Evolutionary conservation across 2,888 invertebrate species (phyloP), one percentile per base, ranked within the genome.

Genomic region (Nemoura dubitans): DNA sequence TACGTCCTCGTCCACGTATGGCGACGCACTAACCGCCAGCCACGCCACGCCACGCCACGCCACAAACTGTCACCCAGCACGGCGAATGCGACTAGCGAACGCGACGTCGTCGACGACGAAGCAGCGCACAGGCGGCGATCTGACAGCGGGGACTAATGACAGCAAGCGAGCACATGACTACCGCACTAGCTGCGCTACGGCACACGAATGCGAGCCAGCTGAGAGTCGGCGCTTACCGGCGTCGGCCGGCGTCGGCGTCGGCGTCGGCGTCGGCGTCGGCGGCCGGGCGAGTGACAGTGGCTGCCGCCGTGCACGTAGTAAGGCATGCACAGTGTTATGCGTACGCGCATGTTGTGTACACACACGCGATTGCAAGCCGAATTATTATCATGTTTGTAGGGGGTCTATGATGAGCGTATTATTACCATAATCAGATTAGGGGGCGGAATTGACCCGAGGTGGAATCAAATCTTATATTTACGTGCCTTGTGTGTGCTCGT

Each of bases 401-500:
- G 6, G n/a, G n/a, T n/a, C n/a, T n/a, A n/a, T 59, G 59, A 59
- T 59, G 59, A 59, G 59, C 59, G 3, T 59, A 21, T 59, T 59
- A 59, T 59, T 59, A 59, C 59, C 59, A 59, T 59, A 59, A 59
- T 59, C 59, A 59, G 59, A 59, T 59, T 59, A 59, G 59, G 59
- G 59, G 59, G 16, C 2, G 14, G 59, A 21, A 59, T 21, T 59
- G 59, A 59, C 59, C 59, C 59, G 14, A 7, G 21, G 59, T 14
- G 14, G 59, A 21, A 59, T 21, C 59, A 59, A 59, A 7, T 21
- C 59, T 14, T 59, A 59, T 59, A 59, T 59, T 59, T 59, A 21
- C 16, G 59, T 36, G 59, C 21, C 3, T 16, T 10, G 59, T 59
- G 14, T 59, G 21, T 21, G 59, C 59, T 59, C 2, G 14, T 59